phyloP scores from a whole-genome alignment of 2,888 invertebrate species.

The Unio pictorum region DNA sequence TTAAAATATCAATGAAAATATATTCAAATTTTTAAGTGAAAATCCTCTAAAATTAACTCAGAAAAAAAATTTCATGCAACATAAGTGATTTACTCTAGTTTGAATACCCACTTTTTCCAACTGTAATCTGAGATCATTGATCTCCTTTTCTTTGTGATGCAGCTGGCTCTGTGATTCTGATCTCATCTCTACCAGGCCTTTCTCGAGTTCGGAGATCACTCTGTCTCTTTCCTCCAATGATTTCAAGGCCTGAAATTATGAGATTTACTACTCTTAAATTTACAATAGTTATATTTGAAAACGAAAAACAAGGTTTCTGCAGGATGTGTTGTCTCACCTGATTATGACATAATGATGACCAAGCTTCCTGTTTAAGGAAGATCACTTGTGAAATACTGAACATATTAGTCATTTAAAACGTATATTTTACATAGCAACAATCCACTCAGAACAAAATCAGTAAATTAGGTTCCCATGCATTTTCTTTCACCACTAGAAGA shows the following conservation, averaged over 20 bases:
- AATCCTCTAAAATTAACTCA: constrained; percentile 1
- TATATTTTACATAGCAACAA: no score
- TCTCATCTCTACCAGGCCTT: constrained; percentile 48
- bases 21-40: background rate
- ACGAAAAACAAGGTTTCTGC: background rate
- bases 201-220: constrained; percentile 41
- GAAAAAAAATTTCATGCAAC: background rate
- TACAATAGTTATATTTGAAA: background rate
- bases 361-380: background rate
- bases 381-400: background rate
- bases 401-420: no score
- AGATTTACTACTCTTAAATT: background rate
- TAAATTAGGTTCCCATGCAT: no score
- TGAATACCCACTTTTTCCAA: constrained; percentile 56
- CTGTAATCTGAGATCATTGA: constrained; percentile 51
- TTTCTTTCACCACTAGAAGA: no score
- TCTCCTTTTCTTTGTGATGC: constrained; percentile 55
- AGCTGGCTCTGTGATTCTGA: constrained; percentile 48
- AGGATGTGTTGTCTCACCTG: no score
- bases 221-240: constrained; percentile 39
- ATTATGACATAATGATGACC: background rate
- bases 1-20: no score
- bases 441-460: no score
- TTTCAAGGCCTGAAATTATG: constrained; percentile 31
- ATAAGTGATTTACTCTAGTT: background rate